These are phyloP conservation scores for Sorex fumeus DNA, from an alignment of 2,113 vertebrate genomes.

Conservation along the genomic window DNA sequence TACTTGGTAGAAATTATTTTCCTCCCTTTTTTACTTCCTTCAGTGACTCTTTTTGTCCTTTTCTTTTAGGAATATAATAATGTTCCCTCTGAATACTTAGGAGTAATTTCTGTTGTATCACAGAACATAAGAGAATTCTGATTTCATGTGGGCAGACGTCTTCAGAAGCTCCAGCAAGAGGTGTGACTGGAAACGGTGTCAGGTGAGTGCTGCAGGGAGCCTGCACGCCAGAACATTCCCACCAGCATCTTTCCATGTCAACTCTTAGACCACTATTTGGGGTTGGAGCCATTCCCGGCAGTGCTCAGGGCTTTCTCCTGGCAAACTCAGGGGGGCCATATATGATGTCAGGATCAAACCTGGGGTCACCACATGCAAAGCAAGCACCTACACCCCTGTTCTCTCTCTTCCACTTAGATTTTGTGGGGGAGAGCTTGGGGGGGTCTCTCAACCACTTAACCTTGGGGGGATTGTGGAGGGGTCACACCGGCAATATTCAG, in stretches of 20 bases:
- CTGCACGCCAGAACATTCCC: neutral
- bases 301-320: too few relatives aligned
- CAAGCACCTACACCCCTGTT: too few relatives aligned
- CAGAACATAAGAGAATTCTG: neutral
- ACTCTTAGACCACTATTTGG: neutral
- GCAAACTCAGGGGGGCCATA: too few relatives aligned
- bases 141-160: neutral
- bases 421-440: too few relatives aligned
- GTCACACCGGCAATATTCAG: too few relatives aligned
- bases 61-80: conserved; percentile 44
- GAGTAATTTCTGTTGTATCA: conserved; percentile 22
- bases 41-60: conserved; percentile 20
- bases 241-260: neutral
- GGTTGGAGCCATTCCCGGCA: too few relatives aligned
- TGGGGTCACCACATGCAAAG: too few relatives aligned
- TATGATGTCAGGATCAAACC: too few relatives aligned
- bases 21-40: neutral
- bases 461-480: too few relatives aligned
- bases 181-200: neutral
- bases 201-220: neutral
- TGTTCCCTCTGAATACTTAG: conserved; percentile 44
- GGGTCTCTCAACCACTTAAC: too few relatives aligned
- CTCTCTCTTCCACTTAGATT: too few relatives aligned
- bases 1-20: conserved; percentile 9
- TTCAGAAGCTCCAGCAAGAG: conserved; percentile 1